These are phyloP conservation scores for Cacoxenus indagator DNA, from an alignment of 2,888 invertebrate genomes.

Conservation along the genomic window DNA sequence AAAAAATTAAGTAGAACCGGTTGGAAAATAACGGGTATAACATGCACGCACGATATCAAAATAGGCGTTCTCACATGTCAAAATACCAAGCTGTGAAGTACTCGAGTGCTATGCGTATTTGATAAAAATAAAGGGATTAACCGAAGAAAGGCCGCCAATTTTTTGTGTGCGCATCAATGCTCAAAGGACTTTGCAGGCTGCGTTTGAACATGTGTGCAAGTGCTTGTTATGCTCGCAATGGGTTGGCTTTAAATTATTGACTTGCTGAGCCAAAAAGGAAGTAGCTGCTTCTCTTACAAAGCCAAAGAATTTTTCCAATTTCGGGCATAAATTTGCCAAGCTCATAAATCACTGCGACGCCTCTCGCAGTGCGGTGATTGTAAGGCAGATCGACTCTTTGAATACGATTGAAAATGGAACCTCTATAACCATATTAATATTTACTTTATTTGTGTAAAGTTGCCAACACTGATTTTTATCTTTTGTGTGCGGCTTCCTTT, in stretches of 20 bases:
- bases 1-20: background rate
- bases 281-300: background rate
- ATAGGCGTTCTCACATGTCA: background rate
- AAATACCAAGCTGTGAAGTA: conserved; percentile 12
- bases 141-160: background rate
- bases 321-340: background rate
- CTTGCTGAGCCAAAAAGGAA: background rate
- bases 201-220: too few relatives aligned
- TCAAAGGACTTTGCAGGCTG: background rate
- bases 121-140: conserved; percentile 4
- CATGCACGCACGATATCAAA: background rate
- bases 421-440: conserved; percentile 53
- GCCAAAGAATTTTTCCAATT: background rate
- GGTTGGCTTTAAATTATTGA: conserved; percentile 20
- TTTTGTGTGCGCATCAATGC: background rate
- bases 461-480: conserved; percentile 56
- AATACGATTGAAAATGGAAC: background rate
- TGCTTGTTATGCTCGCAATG: conserved; percentile 1
- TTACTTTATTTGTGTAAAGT: conserved; percentile 61
- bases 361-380: background rate
- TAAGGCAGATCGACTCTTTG: background rate
- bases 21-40: background rate
- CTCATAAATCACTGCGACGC: conserved; percentile 8
- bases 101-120: background rate
- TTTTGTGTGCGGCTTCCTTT: conserved; percentile 7